These are phyloP conservation scores for Neotoxoptera formosana DNA, from an alignment of 1,140 invertebrate species.

Conservation along the genomic window DNA sequence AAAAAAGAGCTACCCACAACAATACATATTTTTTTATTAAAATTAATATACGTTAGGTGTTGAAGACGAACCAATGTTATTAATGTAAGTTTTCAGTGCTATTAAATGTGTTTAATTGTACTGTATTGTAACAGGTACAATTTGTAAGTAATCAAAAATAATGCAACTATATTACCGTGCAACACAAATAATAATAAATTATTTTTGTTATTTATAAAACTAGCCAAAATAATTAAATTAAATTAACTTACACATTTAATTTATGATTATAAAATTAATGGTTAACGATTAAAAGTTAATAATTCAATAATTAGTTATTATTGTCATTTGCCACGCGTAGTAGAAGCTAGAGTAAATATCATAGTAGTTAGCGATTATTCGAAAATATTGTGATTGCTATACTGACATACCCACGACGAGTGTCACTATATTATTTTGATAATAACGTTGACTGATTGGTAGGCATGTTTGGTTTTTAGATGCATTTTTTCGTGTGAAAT, in stretches of 20 bases:
- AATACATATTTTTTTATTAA: not conserved
- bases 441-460: not conserved
- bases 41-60: too few relatives aligned
- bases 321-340: not conserved
- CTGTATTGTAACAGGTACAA: not conserved
- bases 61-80: not conserved
- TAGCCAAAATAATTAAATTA: not conserved
- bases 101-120: not conserved
- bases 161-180: not conserved
- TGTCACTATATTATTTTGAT: not conserved
- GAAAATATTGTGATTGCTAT: not conserved
- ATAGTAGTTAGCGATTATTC: not conserved
- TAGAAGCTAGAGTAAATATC: not conserved
- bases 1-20: not conserved
- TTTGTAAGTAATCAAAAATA: not conserved
- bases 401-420: not conserved
- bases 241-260: not conserved
- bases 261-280: not conserved
- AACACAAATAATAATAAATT: not conserved
- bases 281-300: not conserved
- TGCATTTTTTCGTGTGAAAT: not conserved
- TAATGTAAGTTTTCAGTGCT: too few relatives aligned
- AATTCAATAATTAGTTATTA: not conserved
- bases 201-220: not conserved
- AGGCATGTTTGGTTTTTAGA: not conserved